Evolutionary conservation across 2,113 vertebrate species (phyloP).

Genomic region (Hyla sarda): DNA sequence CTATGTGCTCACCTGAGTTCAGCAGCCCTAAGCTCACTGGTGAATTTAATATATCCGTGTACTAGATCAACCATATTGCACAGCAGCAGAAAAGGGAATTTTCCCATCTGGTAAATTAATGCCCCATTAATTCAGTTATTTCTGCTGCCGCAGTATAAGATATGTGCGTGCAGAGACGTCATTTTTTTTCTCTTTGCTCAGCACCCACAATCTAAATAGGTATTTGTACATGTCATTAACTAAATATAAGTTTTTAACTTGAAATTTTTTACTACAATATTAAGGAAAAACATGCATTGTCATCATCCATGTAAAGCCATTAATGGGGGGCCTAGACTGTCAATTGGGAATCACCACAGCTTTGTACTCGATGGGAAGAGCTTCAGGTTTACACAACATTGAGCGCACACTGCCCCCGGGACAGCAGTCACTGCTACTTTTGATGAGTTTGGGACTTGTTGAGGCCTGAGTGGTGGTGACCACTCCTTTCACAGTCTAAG

Average conservation of each 20-base stretch:
- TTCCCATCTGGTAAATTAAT: slow-evolving; percentile 48
- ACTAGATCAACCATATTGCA: slow-evolving; percentile 20
- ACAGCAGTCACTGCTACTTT: too few species aligned
- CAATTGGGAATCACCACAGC: too few species aligned
- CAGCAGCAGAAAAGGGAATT: slow-evolving; percentile 13
- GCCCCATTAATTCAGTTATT: slow-evolving; percentile 42
- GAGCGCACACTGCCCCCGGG: too few species aligned
- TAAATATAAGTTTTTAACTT: background rate
- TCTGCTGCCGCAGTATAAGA: background rate
- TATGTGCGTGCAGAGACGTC: background rate
- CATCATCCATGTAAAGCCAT: too few species aligned
- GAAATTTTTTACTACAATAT: background rate
- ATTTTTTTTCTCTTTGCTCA: background rate
- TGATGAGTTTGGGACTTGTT: too few species aligned
- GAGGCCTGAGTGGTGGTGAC: too few species aligned
- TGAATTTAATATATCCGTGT: background rate
- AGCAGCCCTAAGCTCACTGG: background rate
- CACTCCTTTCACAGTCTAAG: too few species aligned
- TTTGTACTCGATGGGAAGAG: too few species aligned
- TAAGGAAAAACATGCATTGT: too few species aligned
- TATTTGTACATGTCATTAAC: background rate
- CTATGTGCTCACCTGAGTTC: background rate
- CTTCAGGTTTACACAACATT: too few species aligned
- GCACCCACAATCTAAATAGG: background rate
- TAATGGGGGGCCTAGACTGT: too few species aligned